Percentiles rank a stretch among this genome's conserved stretches.
Evolutionary conservation across 2,113 vertebrate species (phyloP).

Genomic region (Rhadina sibilatrix): DNA sequence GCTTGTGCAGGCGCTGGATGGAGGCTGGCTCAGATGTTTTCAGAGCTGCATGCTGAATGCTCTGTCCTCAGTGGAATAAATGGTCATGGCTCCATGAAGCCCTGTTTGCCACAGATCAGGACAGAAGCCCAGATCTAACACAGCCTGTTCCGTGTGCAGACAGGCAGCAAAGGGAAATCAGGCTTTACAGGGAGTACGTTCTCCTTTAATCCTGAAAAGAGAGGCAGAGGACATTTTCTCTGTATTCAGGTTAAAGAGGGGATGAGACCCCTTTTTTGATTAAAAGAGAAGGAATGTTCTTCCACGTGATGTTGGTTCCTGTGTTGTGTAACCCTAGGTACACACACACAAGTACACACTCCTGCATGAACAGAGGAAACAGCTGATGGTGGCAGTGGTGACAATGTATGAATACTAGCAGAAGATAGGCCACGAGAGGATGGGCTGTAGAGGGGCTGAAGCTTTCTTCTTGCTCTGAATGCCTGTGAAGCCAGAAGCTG

Average conservation of each 20-base stretch:
- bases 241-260: background rate
- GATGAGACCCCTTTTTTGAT: background rate
- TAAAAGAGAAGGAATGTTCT: background rate
- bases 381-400: background rate
- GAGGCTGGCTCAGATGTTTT: background rate
- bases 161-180: background rate
- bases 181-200: background rate
- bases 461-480: background rate
- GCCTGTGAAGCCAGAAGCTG: background rate
- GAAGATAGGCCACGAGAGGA: background rate
- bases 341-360: background rate
- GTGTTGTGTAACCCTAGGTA: background rate
- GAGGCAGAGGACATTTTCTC: background rate
- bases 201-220: background rate
- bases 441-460: background rate
- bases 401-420: background rate
- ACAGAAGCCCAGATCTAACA: background rate
- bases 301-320: background rate
- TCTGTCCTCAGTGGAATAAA: background rate
- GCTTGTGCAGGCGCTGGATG: rapidly evolving
- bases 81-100: background rate
- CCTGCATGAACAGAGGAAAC: background rate
- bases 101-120: background rate
- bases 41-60: background rate
- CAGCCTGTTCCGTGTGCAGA: background rate